Evolutionary conservation across 1,140 invertebrate species (phyloP).

Genomic region (Lepidostoma basale): DNA sequence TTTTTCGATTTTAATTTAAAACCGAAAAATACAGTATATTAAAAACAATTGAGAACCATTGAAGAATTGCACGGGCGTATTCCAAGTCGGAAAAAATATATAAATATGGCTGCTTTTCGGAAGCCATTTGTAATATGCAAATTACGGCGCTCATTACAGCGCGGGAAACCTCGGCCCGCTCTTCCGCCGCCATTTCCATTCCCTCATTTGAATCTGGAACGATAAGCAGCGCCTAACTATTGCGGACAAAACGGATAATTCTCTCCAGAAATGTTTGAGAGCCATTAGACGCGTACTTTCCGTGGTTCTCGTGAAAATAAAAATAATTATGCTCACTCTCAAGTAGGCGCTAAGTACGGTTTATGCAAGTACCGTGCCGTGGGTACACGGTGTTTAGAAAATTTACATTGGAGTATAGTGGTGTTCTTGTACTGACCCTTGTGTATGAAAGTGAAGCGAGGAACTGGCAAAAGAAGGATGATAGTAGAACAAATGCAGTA

Average conservation of each 20-base stretch:
- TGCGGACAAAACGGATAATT: slow-evolving; percentile 12
- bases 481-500: no score
- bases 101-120: slow-evolving; percentile 42
- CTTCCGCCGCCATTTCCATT: slow-evolving; percentile 39
- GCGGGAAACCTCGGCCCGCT: slow-evolving; percentile 22
- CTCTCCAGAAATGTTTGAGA: not conserved
- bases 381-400: not conserved
- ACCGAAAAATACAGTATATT: no score
- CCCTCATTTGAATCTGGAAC: slow-evolving; percentile 32
- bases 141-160: slow-evolving; percentile 44
- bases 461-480: no score
- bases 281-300: not conserved
- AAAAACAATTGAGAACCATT: not conserved
- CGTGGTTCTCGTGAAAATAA: not conserved
- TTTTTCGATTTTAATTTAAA: no score
- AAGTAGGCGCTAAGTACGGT: no score
- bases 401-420: no score
- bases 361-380: not conserved
- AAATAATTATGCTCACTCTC: not conserved
- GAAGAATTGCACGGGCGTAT: slow-evolving; percentile 3
- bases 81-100: slow-evolving; percentile 31
- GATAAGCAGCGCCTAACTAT: not conserved
- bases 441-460: no score
- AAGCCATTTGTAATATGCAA: slow-evolving; percentile 47
- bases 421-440: no score